phyloP scores from a whole-genome alignment of 1,140 invertebrate species.

The Berghia stephanieae region DNA sequence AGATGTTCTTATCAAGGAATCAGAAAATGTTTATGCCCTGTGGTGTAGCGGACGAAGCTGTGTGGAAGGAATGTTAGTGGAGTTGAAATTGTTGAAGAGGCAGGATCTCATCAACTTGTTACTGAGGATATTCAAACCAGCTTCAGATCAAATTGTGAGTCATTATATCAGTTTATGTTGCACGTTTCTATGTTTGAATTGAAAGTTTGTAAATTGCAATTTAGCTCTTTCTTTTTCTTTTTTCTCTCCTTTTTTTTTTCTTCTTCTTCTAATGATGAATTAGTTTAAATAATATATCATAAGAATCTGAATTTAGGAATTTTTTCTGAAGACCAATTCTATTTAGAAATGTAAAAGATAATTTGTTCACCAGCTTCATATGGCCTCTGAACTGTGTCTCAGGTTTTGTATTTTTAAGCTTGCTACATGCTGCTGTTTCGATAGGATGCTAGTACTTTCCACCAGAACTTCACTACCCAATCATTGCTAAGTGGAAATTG shows the following conservation, averaged over 20 bases:
- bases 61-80: constrained; percentile 96
- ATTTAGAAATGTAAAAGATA: no score
- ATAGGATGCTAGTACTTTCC: no score
- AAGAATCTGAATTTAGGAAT: no score
- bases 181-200: not conserved
- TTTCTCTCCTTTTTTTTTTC: no score
- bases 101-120: constrained; percentile 94
- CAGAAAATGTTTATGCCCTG: constrained; percentile 91
- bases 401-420: no score
- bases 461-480: no score
- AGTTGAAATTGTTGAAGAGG: constrained; percentile 92
- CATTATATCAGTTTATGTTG: not conserved
- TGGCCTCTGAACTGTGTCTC: no score
- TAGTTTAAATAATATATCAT: no score
- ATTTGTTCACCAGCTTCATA: no score
- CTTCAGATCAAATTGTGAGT: constrained; percentile 81
- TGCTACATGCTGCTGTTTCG: no score
- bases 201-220: not conserved
- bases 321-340: no score
- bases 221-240: not conserved
- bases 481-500: no score
- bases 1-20: constrained; percentile 84
- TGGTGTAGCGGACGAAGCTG: constrained; percentile 95
- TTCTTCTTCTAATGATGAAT: not conserved
- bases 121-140: constrained; percentile 83